These are phyloP conservation scores for Gonioctena quinquepunctata DNA, from an alignment of 1,140 invertebrate species.

Conservation along the genomic window DNA sequence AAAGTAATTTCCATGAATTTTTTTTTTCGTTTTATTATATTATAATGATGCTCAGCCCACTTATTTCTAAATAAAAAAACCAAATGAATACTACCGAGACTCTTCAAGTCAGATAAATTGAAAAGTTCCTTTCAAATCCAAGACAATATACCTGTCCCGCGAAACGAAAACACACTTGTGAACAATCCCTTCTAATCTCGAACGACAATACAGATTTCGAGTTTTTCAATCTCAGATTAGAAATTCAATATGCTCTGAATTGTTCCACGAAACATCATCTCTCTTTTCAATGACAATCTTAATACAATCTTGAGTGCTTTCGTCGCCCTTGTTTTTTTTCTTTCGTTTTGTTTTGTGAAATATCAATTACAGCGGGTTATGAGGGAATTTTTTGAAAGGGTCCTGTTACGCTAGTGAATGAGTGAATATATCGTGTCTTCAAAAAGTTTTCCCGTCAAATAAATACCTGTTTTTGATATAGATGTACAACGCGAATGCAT, in stretches of 20 bases:
- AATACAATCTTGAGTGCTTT: background rate
- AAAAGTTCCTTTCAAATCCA: background rate
- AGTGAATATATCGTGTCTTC: too few species aligned
- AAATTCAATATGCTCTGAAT: background rate
- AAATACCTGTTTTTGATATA: background rate
- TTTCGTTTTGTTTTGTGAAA: background rate
- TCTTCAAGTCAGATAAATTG: background rate
- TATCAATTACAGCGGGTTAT: background rate
- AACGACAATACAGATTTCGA: conserved; percentile 8
- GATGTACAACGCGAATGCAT: background rate
- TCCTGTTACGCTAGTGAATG: too few species aligned
- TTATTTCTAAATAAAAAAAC: too few species aligned
- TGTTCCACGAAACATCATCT: background rate
- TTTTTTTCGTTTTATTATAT: too few species aligned
- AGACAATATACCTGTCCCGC: background rate
- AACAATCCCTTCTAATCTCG: background rate
- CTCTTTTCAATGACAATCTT: background rate
- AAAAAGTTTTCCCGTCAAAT: too few species aligned
- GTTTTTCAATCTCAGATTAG: background rate
- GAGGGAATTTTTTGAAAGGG: too few species aligned
- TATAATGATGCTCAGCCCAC: too few species aligned
- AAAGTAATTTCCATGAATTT: too few species aligned
- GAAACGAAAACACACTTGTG: background rate
- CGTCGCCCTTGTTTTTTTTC: too few species aligned
- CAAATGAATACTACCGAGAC: too few species aligned